Conservation (phyloP, 2,113 vertebrate genomes). For the Mormoops blainvillei region DNA sequence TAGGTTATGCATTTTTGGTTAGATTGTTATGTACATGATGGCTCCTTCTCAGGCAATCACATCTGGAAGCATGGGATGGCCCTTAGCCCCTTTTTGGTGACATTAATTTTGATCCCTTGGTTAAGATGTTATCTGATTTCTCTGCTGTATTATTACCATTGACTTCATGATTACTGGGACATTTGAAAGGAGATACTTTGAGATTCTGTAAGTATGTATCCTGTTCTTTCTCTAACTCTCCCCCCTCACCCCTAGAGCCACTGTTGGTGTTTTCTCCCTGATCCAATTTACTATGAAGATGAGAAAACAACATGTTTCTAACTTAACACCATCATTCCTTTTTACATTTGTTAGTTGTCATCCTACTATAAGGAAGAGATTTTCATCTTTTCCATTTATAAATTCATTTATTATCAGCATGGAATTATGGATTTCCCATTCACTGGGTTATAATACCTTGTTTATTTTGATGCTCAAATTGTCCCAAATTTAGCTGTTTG, state of each 20-base stretch:
- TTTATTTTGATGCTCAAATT: background rate
- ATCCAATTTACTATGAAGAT: background rate
- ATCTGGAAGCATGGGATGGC: background rate
- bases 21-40: accelerated
- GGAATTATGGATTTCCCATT: background rate
- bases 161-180: background rate
- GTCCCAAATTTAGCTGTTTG: background rate
- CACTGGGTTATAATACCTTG: background rate
- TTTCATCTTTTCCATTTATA: background rate
- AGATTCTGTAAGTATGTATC: background rate
- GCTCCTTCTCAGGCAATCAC: background rate
- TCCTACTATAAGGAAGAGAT: background rate
- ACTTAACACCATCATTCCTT: background rate
- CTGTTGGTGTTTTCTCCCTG: background rate
- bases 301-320: background rate
- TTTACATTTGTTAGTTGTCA: background rate
- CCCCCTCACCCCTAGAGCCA: accelerated
- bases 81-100: background rate
- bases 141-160: background rate
- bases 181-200: background rate
- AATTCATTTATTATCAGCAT: background rate
- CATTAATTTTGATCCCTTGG: background rate
- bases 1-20: background rate
- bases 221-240: background rate
- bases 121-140: background rate